Evolutionary conservation across 2,797 vertebrate genomes (phyloP).

Genomic region (Sebastes diploproa): DNA sequence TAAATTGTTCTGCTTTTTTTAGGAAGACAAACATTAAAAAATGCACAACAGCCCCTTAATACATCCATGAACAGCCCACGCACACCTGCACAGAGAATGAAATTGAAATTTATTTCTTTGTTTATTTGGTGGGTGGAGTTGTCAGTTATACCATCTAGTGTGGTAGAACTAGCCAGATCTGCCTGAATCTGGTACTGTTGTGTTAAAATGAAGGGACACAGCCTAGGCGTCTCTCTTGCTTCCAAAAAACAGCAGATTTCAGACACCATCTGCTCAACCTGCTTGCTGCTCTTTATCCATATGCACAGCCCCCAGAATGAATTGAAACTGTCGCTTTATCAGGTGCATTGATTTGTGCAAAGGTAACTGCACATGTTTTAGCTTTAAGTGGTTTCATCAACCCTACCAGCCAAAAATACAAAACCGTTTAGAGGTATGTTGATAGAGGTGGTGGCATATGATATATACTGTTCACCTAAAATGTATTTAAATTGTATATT

Average conservation of each 20-base stretch:
- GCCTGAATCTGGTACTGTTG: not conserved
- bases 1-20: not conserved
- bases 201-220: conserved; percentile 27
- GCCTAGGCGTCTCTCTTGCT: conserved; percentile 26
- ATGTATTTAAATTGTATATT: not conserved
- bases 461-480: not conserved
- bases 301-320: conserved; percentile 9
- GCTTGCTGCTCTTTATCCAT: conserved; percentile 32
- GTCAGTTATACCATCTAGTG: not conserved
- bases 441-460: not conserved
- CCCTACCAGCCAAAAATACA: not conserved
- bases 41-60: not conserved
- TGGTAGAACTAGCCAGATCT: not conserved
- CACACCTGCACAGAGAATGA: not conserved
- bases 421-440: not conserved
- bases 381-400: not conserved
- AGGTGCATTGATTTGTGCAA: conserved; percentile 18
- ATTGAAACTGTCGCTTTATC: conserved; percentile 18
- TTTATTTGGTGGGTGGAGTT: not conserved
- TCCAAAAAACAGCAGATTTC: conserved; percentile 39
- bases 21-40: not conserved
- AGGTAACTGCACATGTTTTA: not conserved
- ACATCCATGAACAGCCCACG: not conserved
- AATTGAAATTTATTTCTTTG: not conserved
- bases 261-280: conserved; percentile 59